Evolutionary conservation across 2,888 invertebrate species (phyloP).

Genomic region (Desoria tigrina): DNA sequence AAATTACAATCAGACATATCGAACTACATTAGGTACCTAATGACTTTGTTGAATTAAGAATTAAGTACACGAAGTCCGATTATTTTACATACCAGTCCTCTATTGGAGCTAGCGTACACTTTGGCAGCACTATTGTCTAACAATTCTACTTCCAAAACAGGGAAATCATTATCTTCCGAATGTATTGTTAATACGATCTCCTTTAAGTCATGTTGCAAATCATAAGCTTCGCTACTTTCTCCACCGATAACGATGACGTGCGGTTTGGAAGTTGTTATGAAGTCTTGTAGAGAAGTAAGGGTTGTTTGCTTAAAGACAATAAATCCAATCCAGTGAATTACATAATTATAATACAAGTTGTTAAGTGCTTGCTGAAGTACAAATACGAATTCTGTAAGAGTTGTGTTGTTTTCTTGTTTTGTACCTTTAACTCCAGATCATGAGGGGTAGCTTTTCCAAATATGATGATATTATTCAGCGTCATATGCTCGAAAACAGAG

Average conservation of each 20-base stretch:
- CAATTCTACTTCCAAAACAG: conserved; percentile 82
- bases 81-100: conserved; percentile 65
- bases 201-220: conserved; percentile 75
- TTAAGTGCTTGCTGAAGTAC: conserved; percentile 82
- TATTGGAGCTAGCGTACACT: conserved; percentile 87
- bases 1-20: neutral
- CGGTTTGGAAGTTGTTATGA: conserved; percentile 86
- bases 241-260: conserved; percentile 90
- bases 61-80: neutral
- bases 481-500: conserved; percentile 88
- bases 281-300: conserved; percentile 70
- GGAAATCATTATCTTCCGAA: conserved; percentile 84
- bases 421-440: too few species aligned
- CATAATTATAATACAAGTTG: conserved; percentile 71
- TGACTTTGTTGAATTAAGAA: neutral
- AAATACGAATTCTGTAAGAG: too few species aligned
- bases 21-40: too few species aligned
- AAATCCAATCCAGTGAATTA: conserved; percentile 67
- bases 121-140: conserved; percentile 91
- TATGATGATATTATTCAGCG: too few species aligned
- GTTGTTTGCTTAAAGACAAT: conserved; percentile 73
- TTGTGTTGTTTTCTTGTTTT: too few species aligned
- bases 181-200: conserved; percentile 72
- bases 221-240: conserved; percentile 83
- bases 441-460: too few species aligned